Evolutionary conservation across 2,113 vertebrate genomes (phyloP), one percentile per base, ranked within the genome.

Genomic region (Corythornis madagascariensis): DNA sequence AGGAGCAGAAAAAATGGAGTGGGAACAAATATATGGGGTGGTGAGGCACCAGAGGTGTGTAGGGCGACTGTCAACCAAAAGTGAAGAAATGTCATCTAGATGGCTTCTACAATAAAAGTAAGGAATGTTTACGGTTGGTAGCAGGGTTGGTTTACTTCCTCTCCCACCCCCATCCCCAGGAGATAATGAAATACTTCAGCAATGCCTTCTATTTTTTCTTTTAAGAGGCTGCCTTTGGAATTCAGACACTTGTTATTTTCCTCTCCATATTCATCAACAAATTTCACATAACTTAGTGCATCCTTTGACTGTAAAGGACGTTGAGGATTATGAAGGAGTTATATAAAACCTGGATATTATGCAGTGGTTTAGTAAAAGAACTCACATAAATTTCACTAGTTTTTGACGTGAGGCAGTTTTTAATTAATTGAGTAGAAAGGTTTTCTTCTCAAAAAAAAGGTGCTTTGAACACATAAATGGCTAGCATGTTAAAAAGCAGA

Each of bases 351-450:
- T 75, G 55, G 24, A 38, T 96, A 65, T 82, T 83, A 56, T 81
- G 70, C 53, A 70, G 94, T 83, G 33, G 67, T 89, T 96, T 90
- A 94, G 77, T 95, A 86, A 74, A 38, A 66, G 87, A 96, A 79
- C 86, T 38, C 24, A 59, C 40, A 20, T 67, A 70, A 70, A 84
- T 93, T 96, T 88, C 53, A 56, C 77, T 94, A 70, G 40, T 70
- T 90, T 95, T 79, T 96, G 79, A 90, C 95, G 75, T 88, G 91
- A 94, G 92, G 88, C 90, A 95, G 56, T 67, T 94, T 95, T 97
- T 55, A 65, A 93, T 95, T 85, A 93, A 89, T 94, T 93, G 81
- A 77, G 35, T 85, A 93, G 40, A 82, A 84, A 88, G 52, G 8
- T 89, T 97, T 96, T 77, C 38, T 92, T 95, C 91, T 94, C n/a